phyloP scores from a whole-genome alignment of 2,797 vertebrate genomes.

The Centropyge bicolor region DNA sequence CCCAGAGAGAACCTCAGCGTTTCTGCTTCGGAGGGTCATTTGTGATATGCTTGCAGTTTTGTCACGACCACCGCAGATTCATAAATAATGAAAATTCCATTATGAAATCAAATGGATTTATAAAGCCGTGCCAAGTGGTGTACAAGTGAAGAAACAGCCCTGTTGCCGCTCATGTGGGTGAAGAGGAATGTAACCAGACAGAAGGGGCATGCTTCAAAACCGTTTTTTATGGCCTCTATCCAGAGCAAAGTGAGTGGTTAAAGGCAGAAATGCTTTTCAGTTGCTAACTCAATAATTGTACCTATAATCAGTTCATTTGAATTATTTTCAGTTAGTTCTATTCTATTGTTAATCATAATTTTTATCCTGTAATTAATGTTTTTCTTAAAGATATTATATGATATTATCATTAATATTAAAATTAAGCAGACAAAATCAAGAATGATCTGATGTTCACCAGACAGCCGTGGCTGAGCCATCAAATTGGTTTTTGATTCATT shows the following conservation, averaged over 20 bases:
- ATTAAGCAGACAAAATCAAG: not conserved
- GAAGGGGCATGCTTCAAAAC: not conserved
- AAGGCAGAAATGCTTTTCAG: not conserved
- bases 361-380: not conserved
- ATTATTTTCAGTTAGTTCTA: not conserved
- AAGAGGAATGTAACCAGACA: not conserved
- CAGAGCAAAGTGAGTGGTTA: too few species aligned
- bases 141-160: constrained; percentile 5
- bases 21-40: not conserved
- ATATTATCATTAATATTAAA: not conserved
- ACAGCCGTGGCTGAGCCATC: not conserved
- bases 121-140: not conserved
- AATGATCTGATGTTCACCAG: not conserved
- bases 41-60: constrained; percentile 1
- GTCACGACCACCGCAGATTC: not conserved
- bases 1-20: not conserved
- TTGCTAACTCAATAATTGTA: not conserved
- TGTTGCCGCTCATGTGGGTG: not conserved
- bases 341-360: not conserved
- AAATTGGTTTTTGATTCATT: not conserved
- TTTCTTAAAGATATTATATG: not conserved
- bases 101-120: constrained; percentile 23
- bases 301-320: not conserved
- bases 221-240: not conserved
- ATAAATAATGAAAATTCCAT: constrained; percentile 28